phyloP scores from a whole-genome alignment of 2,797 vertebrate genomes.

The Falco novaeseelandiae region DNA sequence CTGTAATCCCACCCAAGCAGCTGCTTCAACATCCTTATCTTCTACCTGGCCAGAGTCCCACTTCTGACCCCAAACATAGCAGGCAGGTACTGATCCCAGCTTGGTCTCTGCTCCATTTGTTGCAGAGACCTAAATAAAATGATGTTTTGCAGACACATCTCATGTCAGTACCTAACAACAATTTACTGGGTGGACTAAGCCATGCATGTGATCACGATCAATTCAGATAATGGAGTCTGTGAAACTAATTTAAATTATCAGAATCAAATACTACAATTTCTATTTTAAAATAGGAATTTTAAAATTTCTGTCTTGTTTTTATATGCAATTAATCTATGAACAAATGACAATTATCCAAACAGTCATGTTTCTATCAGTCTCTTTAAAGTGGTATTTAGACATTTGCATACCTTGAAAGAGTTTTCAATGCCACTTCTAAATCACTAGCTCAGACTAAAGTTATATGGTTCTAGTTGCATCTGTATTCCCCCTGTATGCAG shows the following conservation, averaged over 20 bases:
- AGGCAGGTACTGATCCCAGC: not conserved
- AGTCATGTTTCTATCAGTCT: not conserved
- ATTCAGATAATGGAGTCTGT: not conserved
- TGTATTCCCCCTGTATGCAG: not conserved
- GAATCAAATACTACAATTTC: not conserved
- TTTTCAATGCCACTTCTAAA: not conserved
- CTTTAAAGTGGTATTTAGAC: not conserved
- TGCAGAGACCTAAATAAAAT: not conserved
- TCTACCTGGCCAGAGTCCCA: no score
- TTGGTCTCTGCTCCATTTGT: not conserved
- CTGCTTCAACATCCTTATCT: not conserved
- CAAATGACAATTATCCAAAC: not conserved
- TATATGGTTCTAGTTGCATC: not conserved
- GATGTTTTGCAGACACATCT: not conserved
- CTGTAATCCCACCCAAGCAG: not conserved
- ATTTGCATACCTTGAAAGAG: not conserved
- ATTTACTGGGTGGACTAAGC: not conserved
- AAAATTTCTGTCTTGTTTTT: not conserved
- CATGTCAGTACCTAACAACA: not conserved
- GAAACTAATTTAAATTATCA: constrained; percentile 15
- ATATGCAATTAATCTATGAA: not conserved
- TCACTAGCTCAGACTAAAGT: not conserved
- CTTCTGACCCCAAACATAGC: not conserved
- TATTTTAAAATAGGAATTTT: not conserved
- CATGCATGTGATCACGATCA: not conserved